Percentiles rank a stretch among this genome's conserved stretches.
These are phyloP conservation scores for Hypercompe scribonia DNA, from an alignment of 2,888 invertebrate genomes.

Conservation along the genomic window DNA sequence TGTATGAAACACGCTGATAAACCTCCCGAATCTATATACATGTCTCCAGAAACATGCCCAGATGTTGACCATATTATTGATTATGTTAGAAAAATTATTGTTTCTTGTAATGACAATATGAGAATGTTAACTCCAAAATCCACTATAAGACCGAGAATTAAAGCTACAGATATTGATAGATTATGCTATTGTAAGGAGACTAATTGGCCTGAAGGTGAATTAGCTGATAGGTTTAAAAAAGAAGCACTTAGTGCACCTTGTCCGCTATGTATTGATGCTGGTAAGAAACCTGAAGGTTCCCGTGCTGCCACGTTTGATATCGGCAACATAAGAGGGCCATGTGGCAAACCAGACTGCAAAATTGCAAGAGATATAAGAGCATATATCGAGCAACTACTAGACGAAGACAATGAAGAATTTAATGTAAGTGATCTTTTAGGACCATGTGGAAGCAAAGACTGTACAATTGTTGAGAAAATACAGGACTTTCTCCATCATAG, in stretches of 20 bases:
- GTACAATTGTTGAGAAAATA: slow-evolving; percentile 75
- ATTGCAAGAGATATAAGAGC: slow-evolving; percentile 77
- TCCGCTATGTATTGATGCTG: slow-evolving; percentile 70
- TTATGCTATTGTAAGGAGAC: slow-evolving; percentile 78
- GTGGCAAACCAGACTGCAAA: slow-evolving; percentile 78
- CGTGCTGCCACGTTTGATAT: slow-evolving; percentile 69
- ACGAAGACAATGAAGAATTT: slow-evolving; percentile 74
- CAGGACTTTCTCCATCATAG: slow-evolving; percentile 74
- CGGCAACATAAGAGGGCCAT: slow-evolving; percentile 79
- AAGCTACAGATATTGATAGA: slow-evolving; percentile 80
- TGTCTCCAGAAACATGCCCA: slow-evolving; percentile 75
- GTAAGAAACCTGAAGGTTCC: slow-evolving; percentile 50
- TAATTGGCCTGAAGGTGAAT: slow-evolving; percentile 71
- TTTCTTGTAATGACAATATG: slow-evolving; percentile 82
- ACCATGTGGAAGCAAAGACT: slow-evolving; percentile 79
- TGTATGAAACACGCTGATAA: slow-evolving; percentile 76
- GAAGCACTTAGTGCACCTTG: slow-evolving; percentile 71
- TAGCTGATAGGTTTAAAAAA: slow-evolving; percentile 74
- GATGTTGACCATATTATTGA: slow-evolving; percentile 77
- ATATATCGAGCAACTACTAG: slow-evolving; percentile 76
- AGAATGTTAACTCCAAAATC: slow-evolving; percentile 80
- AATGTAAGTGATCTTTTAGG: slow-evolving; percentile 73
- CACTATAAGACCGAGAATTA: slow-evolving; percentile 73
- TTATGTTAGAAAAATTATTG: slow-evolving; percentile 77
- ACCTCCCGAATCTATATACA: slow-evolving; percentile 74